Conservation (phyloP, 2,797 vertebrate species). For the Aphelocoma californica region DNA sequence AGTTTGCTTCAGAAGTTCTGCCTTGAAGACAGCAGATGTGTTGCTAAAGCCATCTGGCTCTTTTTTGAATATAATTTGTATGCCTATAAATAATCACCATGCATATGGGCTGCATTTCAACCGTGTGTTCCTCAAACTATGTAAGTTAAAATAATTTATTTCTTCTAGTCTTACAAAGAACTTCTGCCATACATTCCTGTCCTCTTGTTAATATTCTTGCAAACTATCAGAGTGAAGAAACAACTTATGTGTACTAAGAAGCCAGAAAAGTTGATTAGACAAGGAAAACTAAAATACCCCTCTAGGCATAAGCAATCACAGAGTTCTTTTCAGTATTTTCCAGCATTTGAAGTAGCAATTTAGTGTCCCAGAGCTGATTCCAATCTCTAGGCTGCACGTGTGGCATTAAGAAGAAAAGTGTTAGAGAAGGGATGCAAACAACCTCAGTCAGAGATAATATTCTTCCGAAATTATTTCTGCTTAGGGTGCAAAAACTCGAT, state of each 20-base stretch:
- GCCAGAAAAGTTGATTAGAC: constrained; percentile 53
- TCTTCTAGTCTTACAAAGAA: constrained; percentile 38
- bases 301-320: constrained; percentile 40
- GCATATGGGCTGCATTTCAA: constrained; percentile 55
- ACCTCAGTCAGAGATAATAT: not conserved
- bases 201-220: constrained; percentile 65
- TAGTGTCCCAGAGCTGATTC: constrained; percentile 42
- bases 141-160: constrained; percentile 56
- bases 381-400: constrained; percentile 12
- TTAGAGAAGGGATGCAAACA: not conserved
- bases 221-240: constrained; percentile 24
- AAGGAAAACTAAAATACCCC: constrained; percentile 11
- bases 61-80: constrained; percentile 71
- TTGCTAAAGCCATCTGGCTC: constrained; percentile 72
- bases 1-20: constrained; percentile 63
- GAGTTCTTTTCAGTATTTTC: constrained; percentile 34
- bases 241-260: not conserved
- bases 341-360: constrained; percentile 58
- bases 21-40: constrained; percentile 71
- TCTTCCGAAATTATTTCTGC: constrained; percentile 28
- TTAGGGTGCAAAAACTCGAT: not conserved
- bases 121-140: constrained; percentile 63
- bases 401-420: constrained; percentile 26
- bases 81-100: constrained; percentile 74
- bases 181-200: constrained; percentile 49